Conservation (phyloP, 2,797 vertebrate genomes). For the Chromobotia macracanthus region DNA sequence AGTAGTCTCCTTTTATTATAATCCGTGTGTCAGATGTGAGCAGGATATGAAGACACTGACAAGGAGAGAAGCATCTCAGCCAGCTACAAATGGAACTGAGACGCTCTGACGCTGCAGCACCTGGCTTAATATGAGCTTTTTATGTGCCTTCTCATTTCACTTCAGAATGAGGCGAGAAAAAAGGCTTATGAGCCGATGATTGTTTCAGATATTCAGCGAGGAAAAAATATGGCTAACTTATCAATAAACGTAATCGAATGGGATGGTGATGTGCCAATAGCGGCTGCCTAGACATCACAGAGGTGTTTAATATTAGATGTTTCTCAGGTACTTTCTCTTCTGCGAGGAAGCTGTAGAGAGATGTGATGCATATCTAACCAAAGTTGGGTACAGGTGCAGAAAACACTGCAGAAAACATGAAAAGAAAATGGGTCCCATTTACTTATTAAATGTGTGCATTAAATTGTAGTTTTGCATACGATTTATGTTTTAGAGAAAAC, state of each 20-base stretch:
- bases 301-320: conserved; percentile 57
- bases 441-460: neutral
- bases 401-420: neutral
- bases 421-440: neutral
- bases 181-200: conserved; percentile 61
- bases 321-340: conserved; percentile 43
- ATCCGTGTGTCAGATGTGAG: conserved; percentile 69
- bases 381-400: conserved; percentile 1
- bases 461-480: neutral
- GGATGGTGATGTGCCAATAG: conserved; percentile 54
- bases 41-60: conserved; percentile 54
- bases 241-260: conserved; percentile 63
- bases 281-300: conserved; percentile 48
- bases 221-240: conserved; percentile 60
- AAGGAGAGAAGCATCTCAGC: conserved; percentile 55
- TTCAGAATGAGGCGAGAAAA: conserved; percentile 64
- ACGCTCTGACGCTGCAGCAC: conserved; percentile 52
- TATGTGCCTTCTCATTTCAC: conserved; percentile 71
- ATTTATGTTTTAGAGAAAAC: too few relatives aligned
- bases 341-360: neutral
- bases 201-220: conserved; percentile 68
- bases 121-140: conserved; percentile 68
- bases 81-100: conserved; percentile 67
- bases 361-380: neutral
- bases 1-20: conserved; percentile 76